These are phyloP conservation scores for Myotis lucifugus DNA, from an alignment of 2,113 vertebrate species.

Conservation along the genomic window DNA sequence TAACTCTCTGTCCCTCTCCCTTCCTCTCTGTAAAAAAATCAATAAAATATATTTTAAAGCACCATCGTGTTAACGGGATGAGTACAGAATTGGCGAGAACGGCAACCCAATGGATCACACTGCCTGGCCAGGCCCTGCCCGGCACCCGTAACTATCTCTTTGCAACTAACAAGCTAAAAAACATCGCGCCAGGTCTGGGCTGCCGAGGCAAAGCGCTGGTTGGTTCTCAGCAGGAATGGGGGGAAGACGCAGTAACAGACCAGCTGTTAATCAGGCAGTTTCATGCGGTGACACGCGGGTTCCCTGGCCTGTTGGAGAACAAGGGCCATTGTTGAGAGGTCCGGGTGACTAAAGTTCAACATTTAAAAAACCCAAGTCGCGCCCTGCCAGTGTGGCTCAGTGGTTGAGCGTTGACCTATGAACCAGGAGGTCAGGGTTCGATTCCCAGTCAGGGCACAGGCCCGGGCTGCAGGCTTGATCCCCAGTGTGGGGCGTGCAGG, in stretches of 20 bases:
- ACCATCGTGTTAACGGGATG: background rate
- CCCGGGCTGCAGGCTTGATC: too few species aligned
- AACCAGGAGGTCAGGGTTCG: too few species aligned
- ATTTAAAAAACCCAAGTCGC: background rate
- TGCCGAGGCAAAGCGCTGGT: background rate
- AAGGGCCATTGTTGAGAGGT: background rate
- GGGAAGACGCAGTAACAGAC: background rate
- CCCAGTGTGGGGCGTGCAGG: too few species aligned
- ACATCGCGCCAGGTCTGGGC: background rate
- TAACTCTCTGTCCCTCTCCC: too few species aligned
- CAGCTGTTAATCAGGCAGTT: background rate
- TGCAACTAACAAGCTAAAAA: constrained; percentile 11
- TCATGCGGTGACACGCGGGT: background rate
- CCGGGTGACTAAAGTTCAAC: background rate
- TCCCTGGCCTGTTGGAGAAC: background rate
- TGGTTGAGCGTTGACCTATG: too few species aligned
- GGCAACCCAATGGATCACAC: background rate
- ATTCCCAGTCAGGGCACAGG: too few species aligned
- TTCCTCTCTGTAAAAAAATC: too few species aligned
- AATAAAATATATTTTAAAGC: too few species aligned
- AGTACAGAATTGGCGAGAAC: background rate
- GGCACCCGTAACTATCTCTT: background rate
- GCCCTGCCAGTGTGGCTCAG: too few species aligned
- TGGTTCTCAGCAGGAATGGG: background rate
- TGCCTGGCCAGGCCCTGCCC: background rate